Evolutionary conservation across 2,888 invertebrate species (phyloP).

Genomic region (Mesochorus sp.): DNA sequence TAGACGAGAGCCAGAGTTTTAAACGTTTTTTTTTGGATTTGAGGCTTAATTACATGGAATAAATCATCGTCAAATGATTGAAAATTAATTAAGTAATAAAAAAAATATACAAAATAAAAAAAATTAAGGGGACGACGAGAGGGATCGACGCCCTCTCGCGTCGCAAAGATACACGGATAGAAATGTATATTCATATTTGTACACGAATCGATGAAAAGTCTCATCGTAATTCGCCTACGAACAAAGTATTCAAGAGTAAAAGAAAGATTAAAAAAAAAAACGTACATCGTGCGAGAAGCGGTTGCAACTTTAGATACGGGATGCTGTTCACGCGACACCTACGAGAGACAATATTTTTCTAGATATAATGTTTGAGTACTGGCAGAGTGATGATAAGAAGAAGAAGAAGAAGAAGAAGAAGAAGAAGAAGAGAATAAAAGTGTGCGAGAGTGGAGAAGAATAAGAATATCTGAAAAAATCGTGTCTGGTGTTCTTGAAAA

Average conservation of each 20-base stretch:
- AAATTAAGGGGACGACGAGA: slow-evolving; percentile 13
- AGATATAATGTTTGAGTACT: slow-evolving; percentile 1
- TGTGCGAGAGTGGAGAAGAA: slow-evolving; percentile 28
- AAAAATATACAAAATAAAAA: slow-evolving; percentile 16
- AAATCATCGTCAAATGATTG: slow-evolving; percentile 46
- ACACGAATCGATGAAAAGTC: too few species aligned
- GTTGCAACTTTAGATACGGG: slow-evolving; percentile 58
- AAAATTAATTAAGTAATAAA: neutral
- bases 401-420: slow-evolving; percentile 1
- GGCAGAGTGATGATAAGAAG: neutral
- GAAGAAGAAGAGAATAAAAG: slow-evolving; percentile 1
- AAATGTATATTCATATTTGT: too few species aligned
- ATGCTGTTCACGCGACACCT: slow-evolving; percentile 54
- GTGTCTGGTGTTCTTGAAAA: too few species aligned
- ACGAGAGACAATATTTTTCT: slow-evolving; percentile 24
- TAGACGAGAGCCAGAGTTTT: slow-evolving; percentile 62
- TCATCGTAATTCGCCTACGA: slow-evolving; percentile 7
- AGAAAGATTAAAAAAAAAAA: slow-evolving; percentile 14
- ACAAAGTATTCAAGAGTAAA: slow-evolving; percentile 6
- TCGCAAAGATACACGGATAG: slow-evolving; percentile 35
- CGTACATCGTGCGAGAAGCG: slow-evolving; percentile 59
- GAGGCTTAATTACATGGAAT: slow-evolving; percentile 56
- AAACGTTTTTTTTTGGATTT: slow-evolving; percentile 58
- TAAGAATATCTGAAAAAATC: neutral
- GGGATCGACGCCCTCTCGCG: slow-evolving; percentile 23